Percentiles rank a stretch among this genome's conserved stretches.
Evolutionary conservation across 2,888 invertebrate genomes (phyloP).

Genomic region (Heliconius erato): DNA sequence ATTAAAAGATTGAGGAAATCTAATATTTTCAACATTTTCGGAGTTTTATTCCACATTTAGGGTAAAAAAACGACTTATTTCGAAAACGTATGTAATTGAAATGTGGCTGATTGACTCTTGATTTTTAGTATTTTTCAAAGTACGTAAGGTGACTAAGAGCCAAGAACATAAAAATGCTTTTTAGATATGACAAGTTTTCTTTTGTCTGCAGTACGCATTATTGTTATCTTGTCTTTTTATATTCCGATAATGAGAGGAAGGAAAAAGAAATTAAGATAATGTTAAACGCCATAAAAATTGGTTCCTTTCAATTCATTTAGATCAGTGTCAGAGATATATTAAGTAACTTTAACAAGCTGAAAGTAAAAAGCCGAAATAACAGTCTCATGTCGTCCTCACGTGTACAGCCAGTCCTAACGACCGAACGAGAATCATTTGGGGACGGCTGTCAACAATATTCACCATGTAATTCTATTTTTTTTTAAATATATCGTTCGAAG

Average conservation of each 20-base stretch:
- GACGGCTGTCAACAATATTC: slow-evolving; percentile 35
- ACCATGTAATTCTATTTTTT: no score
- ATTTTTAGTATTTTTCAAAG: no score
- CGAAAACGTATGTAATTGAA: no score
- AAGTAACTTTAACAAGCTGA: slow-evolving; percentile 4
- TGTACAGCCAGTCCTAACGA: slow-evolving; percentile 13
- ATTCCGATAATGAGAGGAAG: background rate
- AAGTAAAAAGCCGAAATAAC: slow-evolving; percentile 28
- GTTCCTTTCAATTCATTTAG: background rate
- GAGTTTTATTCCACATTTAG: no score
- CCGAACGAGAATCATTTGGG: slow-evolving; percentile 40
- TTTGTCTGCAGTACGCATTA: no score
- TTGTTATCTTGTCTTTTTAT: background rate
- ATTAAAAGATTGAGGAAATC: no score
- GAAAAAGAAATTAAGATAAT: background rate
- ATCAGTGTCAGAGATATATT: background rate
- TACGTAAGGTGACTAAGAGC: no score
- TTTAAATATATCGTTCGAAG: background rate
- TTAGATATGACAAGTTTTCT: no score
- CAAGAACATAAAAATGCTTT: no score
- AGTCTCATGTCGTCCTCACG: slow-evolving; percentile 29
- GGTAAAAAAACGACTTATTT: no score
- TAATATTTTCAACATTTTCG: no score
- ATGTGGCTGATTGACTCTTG: no score
- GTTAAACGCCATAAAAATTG: background rate